Evolutionary conservation across 2,888 invertebrate species (phyloP).

Genomic region (Gerris lacustris): DNA sequence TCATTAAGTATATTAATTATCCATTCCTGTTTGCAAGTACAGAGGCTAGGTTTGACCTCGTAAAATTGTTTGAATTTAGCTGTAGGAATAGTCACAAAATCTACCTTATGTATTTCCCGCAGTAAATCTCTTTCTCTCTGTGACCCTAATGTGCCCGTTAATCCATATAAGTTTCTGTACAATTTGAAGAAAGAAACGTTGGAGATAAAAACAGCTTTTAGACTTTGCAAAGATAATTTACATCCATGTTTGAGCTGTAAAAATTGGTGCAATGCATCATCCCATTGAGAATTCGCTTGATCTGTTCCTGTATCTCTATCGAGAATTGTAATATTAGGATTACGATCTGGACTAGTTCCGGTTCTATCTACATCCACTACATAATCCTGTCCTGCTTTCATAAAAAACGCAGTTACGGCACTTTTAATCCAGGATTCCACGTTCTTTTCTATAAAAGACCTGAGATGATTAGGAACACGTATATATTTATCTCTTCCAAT

Average conservation of each 20-base stretch:
- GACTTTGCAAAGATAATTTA: conserved; percentile 32
- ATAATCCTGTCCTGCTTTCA: conserved; percentile 33
- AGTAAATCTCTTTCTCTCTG: conserved; percentile 33
- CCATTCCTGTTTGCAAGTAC: not conserved
- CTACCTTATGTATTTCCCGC: conserved; percentile 31
- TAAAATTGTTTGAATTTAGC: conserved; percentile 31
- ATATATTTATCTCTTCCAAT: conserved; percentile 26
- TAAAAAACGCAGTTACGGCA: conserved; percentile 32
- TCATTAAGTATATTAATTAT: not conserved
- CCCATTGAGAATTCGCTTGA: conserved; percentile 35
- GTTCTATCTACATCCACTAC: conserved; percentile 33
- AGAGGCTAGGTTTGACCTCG: conserved; percentile 22
- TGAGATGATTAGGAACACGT: conserved; percentile 29
- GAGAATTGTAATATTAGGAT: conserved; percentile 32
- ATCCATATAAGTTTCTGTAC: conserved; percentile 34
- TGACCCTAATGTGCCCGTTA: conserved; percentile 37
- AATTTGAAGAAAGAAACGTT: conserved; percentile 34
- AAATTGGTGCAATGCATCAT: conserved; percentile 37
- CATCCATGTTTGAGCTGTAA: conserved; percentile 37
- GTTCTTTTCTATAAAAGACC: conserved; percentile 31
- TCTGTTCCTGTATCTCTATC: conserved; percentile 36
- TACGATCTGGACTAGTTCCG: conserved; percentile 26
- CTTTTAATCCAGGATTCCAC: conserved; percentile 31
- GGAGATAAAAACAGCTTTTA: conserved; percentile 37
- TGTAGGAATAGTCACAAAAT: conserved; percentile 34